Evolutionary conservation across 2,113 vertebrate genomes (phyloP).

Genomic region (Charina bottae): DNA sequence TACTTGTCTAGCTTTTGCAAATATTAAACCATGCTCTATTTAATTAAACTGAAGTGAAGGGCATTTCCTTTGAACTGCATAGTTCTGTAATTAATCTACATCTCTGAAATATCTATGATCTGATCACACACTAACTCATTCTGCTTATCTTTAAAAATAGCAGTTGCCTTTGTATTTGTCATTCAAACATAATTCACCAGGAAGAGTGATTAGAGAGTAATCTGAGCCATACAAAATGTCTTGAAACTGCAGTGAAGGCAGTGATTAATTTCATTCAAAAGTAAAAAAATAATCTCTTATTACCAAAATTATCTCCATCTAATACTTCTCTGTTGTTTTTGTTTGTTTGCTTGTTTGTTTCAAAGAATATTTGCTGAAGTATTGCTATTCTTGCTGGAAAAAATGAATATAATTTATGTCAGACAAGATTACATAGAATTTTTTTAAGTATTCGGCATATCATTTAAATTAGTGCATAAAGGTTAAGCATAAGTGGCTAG

Average conservation of each 20-base stretch:
- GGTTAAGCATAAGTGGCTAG: background rate
- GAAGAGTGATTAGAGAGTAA: constrained; percentile 59
- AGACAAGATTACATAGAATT: constrained; percentile 5
- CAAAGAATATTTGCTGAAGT: constrained; percentile 38
- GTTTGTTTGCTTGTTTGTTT: background rate
- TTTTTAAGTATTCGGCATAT: background rate
- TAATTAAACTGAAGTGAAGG: constrained; percentile 45
- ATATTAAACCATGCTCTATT: background rate
- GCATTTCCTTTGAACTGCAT: constrained; percentile 38
- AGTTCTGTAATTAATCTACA: constrained; percentile 55
- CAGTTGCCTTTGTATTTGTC: constrained; percentile 61
- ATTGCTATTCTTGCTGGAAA: constrained; percentile 38
- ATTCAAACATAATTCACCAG: constrained; percentile 64
- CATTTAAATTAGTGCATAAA: background rate
- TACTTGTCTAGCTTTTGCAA: background rate
- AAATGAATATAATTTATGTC: constrained; percentile 17
- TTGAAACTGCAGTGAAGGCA: constrained; percentile 62
- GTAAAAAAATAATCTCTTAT: constrained; percentile 44
- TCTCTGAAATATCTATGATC: constrained; percentile 37
- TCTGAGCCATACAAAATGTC: constrained; percentile 42
- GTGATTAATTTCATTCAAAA: constrained; percentile 62
- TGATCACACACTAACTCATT: constrained; percentile 56
- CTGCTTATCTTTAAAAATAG: constrained; percentile 66
- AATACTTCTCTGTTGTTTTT: constrained; percentile 33
- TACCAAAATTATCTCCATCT: constrained; percentile 51